phyloP scores from a whole-genome alignment of 2,113 vertebrate species.

The Glareola pratincola region DNA sequence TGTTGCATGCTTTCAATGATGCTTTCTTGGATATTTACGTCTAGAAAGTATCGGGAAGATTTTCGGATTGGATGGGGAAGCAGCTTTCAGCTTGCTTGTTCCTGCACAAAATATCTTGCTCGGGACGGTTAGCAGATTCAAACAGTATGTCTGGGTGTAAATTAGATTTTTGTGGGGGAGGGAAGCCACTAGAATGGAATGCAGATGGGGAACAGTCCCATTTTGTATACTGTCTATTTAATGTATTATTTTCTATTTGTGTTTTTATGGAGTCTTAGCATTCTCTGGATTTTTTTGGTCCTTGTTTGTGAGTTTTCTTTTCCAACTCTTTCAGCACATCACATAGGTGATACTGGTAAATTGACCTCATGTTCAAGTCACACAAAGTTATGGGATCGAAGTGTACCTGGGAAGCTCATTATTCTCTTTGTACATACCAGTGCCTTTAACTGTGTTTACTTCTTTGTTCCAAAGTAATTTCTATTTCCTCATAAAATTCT shows the following conservation, averaged over 20 bases:
- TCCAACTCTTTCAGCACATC: background rate
- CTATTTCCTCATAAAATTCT: background rate
- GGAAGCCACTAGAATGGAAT: background rate
- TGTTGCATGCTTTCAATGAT: background rate
- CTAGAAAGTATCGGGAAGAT: background rate
- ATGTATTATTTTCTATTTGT: background rate
- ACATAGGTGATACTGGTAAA: background rate
- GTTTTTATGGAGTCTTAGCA: accelerated
- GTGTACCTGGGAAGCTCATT: background rate
- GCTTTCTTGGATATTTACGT: background rate
- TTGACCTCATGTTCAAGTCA: background rate
- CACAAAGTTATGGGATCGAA: background rate
- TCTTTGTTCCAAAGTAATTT: background rate
- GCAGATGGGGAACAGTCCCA: background rate
- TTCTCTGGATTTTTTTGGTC: background rate
- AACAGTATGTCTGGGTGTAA: background rate
- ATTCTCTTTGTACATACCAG: background rate
- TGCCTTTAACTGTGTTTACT: background rate
- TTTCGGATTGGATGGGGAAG: background rate
- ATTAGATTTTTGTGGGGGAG: background rate
- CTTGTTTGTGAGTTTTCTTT: background rate
- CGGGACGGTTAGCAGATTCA: background rate
- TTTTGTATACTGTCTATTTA: background rate
- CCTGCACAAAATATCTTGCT: background rate
- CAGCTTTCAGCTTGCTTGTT: background rate